Conservation (phyloP, 2,113 vertebrate species). For the Tricholaema leucomelas region DNA sequence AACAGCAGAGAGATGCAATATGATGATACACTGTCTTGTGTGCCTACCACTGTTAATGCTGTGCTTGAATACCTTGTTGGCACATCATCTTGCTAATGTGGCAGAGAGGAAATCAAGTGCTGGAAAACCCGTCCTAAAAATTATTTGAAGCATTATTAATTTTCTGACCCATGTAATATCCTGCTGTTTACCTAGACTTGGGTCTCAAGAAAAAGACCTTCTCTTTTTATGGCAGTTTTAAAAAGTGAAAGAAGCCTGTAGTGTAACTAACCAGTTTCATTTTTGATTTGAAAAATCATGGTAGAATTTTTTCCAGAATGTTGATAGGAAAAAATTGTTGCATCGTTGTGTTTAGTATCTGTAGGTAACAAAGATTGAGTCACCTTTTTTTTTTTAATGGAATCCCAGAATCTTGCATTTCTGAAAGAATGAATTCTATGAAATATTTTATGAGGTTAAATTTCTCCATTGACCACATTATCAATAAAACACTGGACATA, state of each 20-base stretch:
- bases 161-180: not conserved
- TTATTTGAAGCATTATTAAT: not conserved
- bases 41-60: not conserved
- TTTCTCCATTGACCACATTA: not conserved
- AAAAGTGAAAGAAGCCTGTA: not conserved
- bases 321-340: not conserved
- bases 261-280: not conserved
- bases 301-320: not conserved
- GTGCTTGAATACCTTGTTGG: not conserved
- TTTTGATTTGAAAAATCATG: not conserved
- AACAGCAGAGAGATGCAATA: not conserved
- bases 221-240: not conserved
- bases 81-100: not conserved
- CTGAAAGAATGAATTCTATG: not conserved
- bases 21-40: fast-evolving
- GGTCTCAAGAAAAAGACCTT: not conserved
- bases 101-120: not conserved
- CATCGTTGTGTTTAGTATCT: fast-evolving
- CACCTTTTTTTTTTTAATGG: not conserved
- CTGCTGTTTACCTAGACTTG: not conserved
- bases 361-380: not conserved
- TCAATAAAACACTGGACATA: not conserved
- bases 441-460: not conserved
- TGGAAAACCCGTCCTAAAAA: not conserved
- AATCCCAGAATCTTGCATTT: not conserved